Evolutionary conservation across 2,888 invertebrate species (phyloP).

Genomic region (Chloroclysta siterata): DNA sequence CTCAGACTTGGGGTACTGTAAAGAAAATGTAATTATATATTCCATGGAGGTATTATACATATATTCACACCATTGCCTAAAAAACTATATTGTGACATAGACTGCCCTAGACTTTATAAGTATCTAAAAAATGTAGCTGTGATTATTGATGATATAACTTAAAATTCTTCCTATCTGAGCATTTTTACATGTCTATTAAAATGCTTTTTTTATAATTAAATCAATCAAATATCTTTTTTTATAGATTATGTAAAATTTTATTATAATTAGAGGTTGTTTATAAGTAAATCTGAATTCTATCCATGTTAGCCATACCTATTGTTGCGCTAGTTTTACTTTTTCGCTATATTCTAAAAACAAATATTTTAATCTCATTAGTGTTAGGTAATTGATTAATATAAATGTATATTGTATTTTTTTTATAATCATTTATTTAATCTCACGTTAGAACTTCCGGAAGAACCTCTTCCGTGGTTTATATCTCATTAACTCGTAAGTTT

Average conservation of each 20-base stretch:
- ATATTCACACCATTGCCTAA: too few relatives aligned
- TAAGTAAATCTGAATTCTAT: constrained; percentile 2
- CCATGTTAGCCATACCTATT: constrained; percentile 7
- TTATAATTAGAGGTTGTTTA: neutral
- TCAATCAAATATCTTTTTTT: constrained; percentile 1
- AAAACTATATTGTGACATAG: too few relatives aligned
- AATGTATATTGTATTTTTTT: neutral
- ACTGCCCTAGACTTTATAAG: too few relatives aligned
- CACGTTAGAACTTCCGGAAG: neutral
- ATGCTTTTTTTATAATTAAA: constrained; percentile 10
- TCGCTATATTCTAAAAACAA: neutral
- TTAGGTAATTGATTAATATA: constrained; percentile 1
- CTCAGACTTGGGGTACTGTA: too few relatives aligned
- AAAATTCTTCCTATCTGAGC: constrained; percentile 5
- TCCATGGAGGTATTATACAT: too few relatives aligned
- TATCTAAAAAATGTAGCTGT: constrained; percentile 4
- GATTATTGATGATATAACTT: constrained; percentile 15
- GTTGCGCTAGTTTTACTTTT: neutral
- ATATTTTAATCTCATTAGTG: constrained; percentile 17
- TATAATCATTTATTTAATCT: neutral
- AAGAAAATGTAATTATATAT: too few relatives aligned
- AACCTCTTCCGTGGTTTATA: neutral
- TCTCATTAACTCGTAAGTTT: constrained; percentile 16
- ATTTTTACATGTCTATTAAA: neutral
- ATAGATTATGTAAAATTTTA: neutral